Conservation (phyloP, 1,140 invertebrate genomes). For the Sycobia sp. region DNA sequence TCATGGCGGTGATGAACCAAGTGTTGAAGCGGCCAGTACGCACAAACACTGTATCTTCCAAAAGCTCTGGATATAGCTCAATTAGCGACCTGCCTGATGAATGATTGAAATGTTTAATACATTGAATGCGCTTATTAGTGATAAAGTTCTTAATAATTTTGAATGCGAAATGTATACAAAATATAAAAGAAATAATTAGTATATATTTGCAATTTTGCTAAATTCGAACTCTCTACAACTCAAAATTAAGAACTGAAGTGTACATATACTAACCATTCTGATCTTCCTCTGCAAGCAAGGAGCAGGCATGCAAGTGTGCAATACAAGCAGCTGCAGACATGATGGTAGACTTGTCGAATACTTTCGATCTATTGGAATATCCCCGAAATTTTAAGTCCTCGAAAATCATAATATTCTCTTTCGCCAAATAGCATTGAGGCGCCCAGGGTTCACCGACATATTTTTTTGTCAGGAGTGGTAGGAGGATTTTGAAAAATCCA, state of each 20-base stretch:
- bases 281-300: conserved; percentile 61
- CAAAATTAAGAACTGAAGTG: too few relatives aligned
- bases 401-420: conserved; percentile 56
- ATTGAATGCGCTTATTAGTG: too few relatives aligned
- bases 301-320: conserved; percentile 65
- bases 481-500: conserved; percentile 54
- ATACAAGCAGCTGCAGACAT: conserved; percentile 59
- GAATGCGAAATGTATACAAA: too few relatives aligned
- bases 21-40: conserved; percentile 36
- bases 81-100: conserved; percentile 47
- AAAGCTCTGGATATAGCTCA: conserved; percentile 54
- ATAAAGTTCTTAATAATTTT: too few relatives aligned
- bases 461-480: conserved; percentile 50
- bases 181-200: too few relatives aligned
- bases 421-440: conserved; percentile 56
- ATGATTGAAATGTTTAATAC: conserved; percentile 45
- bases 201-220: too few relatives aligned
- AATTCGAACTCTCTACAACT: too few relatives aligned
- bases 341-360: conserved; percentile 59
- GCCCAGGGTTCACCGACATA: conserved; percentile 46
- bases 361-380: conserved; percentile 47
- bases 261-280: conserved; percentile 58
- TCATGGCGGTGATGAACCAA: conserved; percentile 45
- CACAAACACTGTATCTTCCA: conserved; percentile 61
- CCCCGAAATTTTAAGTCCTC: conserved; percentile 57